Conservation (phyloP, 2,113 vertebrate genomes). For the Thunnus maccoyii region DNA sequence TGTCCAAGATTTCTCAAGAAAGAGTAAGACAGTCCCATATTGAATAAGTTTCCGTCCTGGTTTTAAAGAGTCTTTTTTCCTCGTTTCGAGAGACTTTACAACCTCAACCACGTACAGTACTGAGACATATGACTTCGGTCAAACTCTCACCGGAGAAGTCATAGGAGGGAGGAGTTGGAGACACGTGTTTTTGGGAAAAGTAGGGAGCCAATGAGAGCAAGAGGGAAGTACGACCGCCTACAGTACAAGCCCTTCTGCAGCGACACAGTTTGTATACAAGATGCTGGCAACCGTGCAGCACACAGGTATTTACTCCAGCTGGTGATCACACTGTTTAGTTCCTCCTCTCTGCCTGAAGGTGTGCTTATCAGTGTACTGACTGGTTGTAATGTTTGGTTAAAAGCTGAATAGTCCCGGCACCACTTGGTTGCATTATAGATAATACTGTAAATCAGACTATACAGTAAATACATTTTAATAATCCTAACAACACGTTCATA, state of each 20-base stretch:
- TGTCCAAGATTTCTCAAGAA: neutral
- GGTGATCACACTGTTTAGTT: neutral
- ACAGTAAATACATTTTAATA: neutral
- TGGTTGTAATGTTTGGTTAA: slow-evolving; percentile 5
- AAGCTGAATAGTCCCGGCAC: slow-evolving; percentile 11
- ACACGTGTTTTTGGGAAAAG: slow-evolving; percentile 69
- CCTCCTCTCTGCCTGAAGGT: neutral
- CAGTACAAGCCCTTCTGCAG: neutral
- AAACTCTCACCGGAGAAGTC: slow-evolving; percentile 43
- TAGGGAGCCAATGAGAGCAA: slow-evolving; percentile 42
- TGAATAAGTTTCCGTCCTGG: neutral
- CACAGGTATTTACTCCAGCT: neutral
- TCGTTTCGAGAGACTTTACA: neutral
- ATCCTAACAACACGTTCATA: neutral
- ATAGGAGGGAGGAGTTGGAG: slow-evolving; percentile 57
- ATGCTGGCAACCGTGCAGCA: neutral
- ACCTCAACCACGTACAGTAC: slow-evolving; percentile 1
- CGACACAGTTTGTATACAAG: slow-evolving; percentile 7
- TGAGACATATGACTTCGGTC: slow-evolving; percentile 35
- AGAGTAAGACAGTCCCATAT: neutral
- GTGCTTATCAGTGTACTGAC: neutral
- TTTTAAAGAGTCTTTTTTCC: neutral
- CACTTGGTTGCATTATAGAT: neutral
- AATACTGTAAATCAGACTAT: neutral
- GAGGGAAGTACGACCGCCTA: slow-evolving; percentile 20